phyloP scores from a whole-genome alignment of 2,113 vertebrate species.

The Nyctereutes procyonoides region DNA sequence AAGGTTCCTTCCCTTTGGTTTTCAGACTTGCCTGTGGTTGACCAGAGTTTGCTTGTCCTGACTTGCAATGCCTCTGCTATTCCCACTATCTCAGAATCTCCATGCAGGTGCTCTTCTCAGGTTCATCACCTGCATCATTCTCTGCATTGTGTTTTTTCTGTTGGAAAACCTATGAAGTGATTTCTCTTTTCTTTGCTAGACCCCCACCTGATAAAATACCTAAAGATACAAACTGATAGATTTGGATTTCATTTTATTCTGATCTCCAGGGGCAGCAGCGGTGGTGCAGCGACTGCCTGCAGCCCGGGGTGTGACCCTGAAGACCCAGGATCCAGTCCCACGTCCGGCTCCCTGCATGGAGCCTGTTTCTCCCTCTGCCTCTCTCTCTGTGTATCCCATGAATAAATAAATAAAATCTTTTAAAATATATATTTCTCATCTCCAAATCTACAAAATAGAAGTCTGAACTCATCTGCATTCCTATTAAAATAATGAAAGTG shows the following conservation, averaged over 20 bases:
- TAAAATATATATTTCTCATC: neutral
- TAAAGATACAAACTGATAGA: neutral
- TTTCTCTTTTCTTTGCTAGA: neutral
- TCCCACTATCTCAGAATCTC: neutral
- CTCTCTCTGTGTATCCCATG: too few relatives aligned
- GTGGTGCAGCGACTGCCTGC: too few relatives aligned
- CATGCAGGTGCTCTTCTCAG: rapidly evolving
- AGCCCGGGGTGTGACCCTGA: too few relatives aligned
- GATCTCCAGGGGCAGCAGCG: neutral
- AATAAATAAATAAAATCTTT: too few relatives aligned
- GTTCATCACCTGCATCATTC: neutral
- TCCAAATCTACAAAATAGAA: neutral
- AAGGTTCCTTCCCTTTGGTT: neutral
- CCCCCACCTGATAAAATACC: neutral
- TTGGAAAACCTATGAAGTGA: neutral
- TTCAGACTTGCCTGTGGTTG: neutral
- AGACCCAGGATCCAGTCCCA: too few relatives aligned
- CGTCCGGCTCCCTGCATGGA: too few relatives aligned
- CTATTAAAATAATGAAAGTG: neutral
- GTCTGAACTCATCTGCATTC: neutral
- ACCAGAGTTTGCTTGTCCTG: neutral
- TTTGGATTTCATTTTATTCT: neutral
- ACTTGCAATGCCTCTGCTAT: neutral
- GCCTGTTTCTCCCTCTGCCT: too few relatives aligned
- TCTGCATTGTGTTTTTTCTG: neutral